A percentile compares a stretch with the other conserved stretches of the same genome.
These are phyloP conservation scores for Epistrophe grossulariae DNA, from an alignment of 2,888 invertebrate genomes.

Conservation along the genomic window DNA sequence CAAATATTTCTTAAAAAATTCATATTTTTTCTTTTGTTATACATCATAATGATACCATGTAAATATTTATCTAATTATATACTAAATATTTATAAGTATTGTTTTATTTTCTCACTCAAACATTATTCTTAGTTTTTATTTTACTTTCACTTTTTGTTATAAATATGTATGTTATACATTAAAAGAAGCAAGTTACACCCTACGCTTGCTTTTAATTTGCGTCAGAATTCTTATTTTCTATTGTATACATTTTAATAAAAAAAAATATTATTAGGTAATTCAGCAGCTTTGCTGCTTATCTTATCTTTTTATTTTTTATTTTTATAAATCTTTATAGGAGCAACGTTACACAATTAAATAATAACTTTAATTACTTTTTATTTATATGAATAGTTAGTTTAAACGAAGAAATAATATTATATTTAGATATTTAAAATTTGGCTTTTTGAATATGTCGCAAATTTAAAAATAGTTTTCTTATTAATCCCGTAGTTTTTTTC, in stretches of 20 bases:
- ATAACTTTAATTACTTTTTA: neutral
- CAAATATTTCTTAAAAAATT: constrained; percentile 69
- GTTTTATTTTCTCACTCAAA: constrained; percentile 83
- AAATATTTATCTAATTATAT: constrained; percentile 73
- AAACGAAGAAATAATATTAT: neutral
- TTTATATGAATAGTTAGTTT: neutral
- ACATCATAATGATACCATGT: constrained; percentile 73
- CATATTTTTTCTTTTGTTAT: constrained; percentile 55
- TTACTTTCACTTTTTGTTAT: constrained; percentile 22
- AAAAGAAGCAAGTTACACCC: constrained; percentile 55
- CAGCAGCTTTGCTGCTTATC: constrained; percentile 27
- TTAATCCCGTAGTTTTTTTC: neutral
- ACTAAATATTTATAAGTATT: constrained; percentile 81
- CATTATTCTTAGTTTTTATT: constrained; percentile 79
- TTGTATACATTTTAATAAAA: constrained; percentile 36
- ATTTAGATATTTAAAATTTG: neutral
- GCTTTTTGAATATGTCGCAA: neutral
- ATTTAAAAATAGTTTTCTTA: neutral
- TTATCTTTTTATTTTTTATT: neutral
- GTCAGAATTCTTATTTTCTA: constrained; percentile 38
- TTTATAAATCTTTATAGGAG: neutral
- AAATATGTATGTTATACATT: constrained; percentile 18
- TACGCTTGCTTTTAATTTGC: constrained; percentile 42
- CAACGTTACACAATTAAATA: neutral
- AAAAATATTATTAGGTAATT: neutral